These are phyloP conservation scores for Aurelia sp. DNA, from an alignment of 30 jellyfish, hydroid and myxozoan genomes.

Conservation along the genomic window DNA sequence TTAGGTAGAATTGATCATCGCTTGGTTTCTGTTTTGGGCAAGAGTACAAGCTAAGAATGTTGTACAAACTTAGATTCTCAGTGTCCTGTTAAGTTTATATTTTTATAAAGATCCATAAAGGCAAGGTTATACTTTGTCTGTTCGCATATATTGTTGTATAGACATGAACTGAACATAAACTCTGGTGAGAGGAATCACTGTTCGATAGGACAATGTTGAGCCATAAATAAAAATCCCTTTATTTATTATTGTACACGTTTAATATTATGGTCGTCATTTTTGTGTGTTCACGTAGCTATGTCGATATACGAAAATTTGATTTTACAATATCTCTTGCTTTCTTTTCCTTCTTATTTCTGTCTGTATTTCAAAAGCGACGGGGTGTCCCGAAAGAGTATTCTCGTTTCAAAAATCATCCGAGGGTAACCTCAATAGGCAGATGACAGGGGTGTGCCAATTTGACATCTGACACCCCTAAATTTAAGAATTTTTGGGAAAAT, in stretches of 20 bases:
- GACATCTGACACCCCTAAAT: too few species aligned
- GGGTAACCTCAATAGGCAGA: too few species aligned
- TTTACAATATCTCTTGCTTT: constrained; percentile 22
- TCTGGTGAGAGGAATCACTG: constrained; percentile 61
- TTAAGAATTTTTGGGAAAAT: too few species aligned
- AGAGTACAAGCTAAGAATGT: constrained; percentile 21
- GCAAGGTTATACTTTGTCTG: constrained; percentile 59
- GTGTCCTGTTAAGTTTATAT: constrained; percentile 72
- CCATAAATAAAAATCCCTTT: not conserved
- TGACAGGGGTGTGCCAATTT: too few species aligned
- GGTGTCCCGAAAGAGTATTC: too few species aligned
- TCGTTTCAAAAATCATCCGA: too few species aligned
- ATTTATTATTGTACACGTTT: constrained; percentile 39
- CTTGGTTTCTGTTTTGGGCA: constrained; percentile 23
- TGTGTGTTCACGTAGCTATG: constrained; percentile 75
- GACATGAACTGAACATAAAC: constrained; percentile 38
- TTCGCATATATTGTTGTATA: constrained; percentile 47
- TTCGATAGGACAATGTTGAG: constrained; percentile 61
- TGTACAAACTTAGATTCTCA: constrained; percentile 69
- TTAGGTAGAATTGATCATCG: too few species aligned
- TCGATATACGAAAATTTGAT: constrained; percentile 53
- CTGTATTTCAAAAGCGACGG: too few species aligned
- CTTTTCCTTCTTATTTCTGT: too few species aligned
- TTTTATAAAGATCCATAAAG: constrained; percentile 63
- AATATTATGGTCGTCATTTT: constrained; percentile 44